Conservation (phyloP, 2,888 invertebrate species). For the Palloptera scutellata region DNA sequence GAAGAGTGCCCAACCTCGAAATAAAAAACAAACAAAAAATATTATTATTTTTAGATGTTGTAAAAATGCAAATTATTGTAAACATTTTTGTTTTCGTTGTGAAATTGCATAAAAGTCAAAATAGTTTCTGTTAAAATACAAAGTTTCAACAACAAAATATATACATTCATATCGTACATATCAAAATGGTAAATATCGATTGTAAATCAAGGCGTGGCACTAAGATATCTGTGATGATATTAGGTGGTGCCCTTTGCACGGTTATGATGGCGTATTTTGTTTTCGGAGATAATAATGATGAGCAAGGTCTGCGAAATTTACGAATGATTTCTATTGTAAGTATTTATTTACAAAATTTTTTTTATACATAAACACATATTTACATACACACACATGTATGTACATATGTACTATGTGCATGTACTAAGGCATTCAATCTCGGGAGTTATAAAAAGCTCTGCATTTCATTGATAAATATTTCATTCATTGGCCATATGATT, state of each 20-base stretch:
- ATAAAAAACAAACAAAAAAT: not conserved
- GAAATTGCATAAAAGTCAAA: not conserved
- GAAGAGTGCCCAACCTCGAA: no score
- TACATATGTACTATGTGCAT: no score
- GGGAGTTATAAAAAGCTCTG: no score
- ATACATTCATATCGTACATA: not conserved
- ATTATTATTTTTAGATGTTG: not conserved
- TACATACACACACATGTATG: not conserved
- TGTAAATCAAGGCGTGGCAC: constrained; percentile 58
- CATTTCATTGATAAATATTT: no score
- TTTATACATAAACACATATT: not conserved
- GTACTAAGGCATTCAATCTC: no score
- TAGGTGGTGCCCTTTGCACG: constrained; percentile 57
- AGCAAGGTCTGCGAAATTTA: constrained; percentile 57
- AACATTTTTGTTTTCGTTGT: not conserved
- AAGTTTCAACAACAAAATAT: not conserved
- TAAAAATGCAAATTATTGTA: not conserved
- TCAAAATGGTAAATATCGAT: constrained; percentile 51
- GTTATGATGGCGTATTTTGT: constrained; percentile 62
- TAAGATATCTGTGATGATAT: constrained; percentile 59
- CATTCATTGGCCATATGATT: no score
- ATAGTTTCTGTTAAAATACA: not conserved
- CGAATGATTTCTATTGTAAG: constrained; percentile 63
- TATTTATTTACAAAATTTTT: constrained; percentile 4
- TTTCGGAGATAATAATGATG: constrained; percentile 62